These are phyloP conservation scores for Bergia puertoricense DNA, from an alignment of 92 coral and sea anemone genomes.

Conservation along the genomic window DNA sequence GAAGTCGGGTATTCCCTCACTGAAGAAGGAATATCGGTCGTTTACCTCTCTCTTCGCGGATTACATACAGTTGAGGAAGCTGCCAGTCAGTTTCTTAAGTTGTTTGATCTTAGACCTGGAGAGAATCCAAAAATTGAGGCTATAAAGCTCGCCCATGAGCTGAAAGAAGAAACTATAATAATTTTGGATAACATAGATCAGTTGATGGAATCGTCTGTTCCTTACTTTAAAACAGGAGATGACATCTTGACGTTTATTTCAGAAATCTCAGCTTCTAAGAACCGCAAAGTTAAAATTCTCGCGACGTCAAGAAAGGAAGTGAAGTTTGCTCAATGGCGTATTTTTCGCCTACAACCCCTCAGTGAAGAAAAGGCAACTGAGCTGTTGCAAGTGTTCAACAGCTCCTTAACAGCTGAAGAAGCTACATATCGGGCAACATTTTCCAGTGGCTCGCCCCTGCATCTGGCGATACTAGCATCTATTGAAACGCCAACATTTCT, in stretches of 20 bases:
- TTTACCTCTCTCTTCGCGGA: constrained; percentile 2
- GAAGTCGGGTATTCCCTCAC: constrained; percentile 4
- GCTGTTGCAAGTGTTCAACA: not conserved
- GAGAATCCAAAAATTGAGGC: constrained; percentile 14
- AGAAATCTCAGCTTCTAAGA: not conserved
- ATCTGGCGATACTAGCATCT: constrained; percentile 9
- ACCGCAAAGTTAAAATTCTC: not conserved
- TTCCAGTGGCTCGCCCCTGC: constrained; percentile 14
- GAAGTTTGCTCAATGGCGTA: not conserved
- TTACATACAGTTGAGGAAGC: constrained; percentile 2
- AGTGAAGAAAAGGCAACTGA: not conserved
- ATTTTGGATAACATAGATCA: constrained; percentile 20
- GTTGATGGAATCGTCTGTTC: not conserved
- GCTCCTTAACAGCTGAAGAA: not conserved
- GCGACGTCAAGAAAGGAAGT: constrained; percentile 15
- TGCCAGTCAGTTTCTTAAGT: constrained; percentile 19
- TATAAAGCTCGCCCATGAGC: not conserved
- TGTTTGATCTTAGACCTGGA: constrained; percentile 20
- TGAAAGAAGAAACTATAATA: constrained; percentile 20
- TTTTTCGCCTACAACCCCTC: not conserved
- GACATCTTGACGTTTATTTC: constrained; percentile 13
- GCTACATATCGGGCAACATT: not conserved
- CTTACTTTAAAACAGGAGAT: not conserved
- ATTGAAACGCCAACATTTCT: not conserved
- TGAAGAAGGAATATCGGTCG: not conserved